Evolutionary conservation across 2,888 invertebrate species (phyloP), one percentile per base, ranked within the genome.

Genomic region (Drosophila buzzatii): DNA sequence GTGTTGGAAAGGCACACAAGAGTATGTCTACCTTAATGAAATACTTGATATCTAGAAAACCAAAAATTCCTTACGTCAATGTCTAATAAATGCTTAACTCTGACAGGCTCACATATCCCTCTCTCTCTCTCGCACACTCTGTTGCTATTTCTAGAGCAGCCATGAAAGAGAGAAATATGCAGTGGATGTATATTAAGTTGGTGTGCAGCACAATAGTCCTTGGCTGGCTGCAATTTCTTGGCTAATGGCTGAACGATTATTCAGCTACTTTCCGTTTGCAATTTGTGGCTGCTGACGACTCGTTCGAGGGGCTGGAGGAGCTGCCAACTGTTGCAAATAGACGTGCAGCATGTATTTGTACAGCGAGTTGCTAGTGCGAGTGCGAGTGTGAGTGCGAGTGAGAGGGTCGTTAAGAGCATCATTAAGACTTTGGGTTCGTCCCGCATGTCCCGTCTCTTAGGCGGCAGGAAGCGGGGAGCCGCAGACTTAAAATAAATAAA

Each of bases 401-500:
- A 79, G 78, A 75, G 62, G 58, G 65, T 71, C 78, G 79, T 79
- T 78, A 68, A 78, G 69, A 71, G 77, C 88, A 78, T 85, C 88
- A 88, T 85, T 85, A 85, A 88, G 82, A 73, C 70, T 68, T 69
- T 73, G 57, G 56, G 45, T n/a, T 42, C 67, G 55, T 67, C 68
- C 51, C 47, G 9, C n/a, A 2, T 47, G 16, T n/a, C 6, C 1
- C 12, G 12, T 14, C 63, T 66, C 70, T 61, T 67, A 67, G 57
- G 60, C 52, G 56, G 62, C 67, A 69, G 79, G 70, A 77, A 72
- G 61, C 60, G 73, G 71, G 63, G 51, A 35, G 66, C 63, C 65
- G 77, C 79, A 79, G 82, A 85, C 81, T 80, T 79, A 81, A 85
- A 88, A 85, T 88, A 85, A 85, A 85, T 85, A 88, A 88, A 89